phyloP scores from a whole-genome alignment of 2,888 invertebrate species.

The Stenodera caucasica region DNA sequence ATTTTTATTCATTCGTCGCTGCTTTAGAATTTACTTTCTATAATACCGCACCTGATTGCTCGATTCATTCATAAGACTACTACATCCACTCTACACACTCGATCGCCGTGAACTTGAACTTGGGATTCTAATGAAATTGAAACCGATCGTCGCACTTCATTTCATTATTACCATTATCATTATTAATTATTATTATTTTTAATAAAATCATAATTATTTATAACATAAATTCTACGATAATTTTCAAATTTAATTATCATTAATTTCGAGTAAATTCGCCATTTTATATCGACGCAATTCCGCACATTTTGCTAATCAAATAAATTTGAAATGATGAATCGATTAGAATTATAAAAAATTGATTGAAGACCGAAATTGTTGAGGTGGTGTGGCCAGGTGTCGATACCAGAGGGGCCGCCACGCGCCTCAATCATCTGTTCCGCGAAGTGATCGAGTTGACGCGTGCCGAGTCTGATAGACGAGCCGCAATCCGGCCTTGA shows the following conservation, averaged over 20 bases:
- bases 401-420: constrained; percentile 29
- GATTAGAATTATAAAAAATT: no score
- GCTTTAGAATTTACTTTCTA: constrained; percentile 49
- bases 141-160: constrained; percentile 41
- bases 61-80: constrained; percentile 51
- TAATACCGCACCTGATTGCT: constrained; percentile 42
- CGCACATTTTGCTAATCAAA: no score
- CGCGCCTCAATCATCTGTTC: constrained; percentile 43
- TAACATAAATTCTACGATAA: background rate
- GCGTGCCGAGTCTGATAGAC: constrained; percentile 40
- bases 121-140: constrained; percentile 54
- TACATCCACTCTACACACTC: constrained; percentile 43
- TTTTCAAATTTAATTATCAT: background rate
- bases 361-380: no score
- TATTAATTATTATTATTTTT: background rate
- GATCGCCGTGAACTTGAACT: constrained; percentile 57
- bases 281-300: no score
- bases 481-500: constrained; percentile 40
- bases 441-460: constrained; percentile 40
- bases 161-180: background rate
- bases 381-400: constrained; percentile 31
- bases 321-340: no score
- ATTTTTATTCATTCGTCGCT: constrained; percentile 36
- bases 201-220: background rate
- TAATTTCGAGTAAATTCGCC: no score